Percentiles rank a stretch among this genome's conserved stretches.
These are phyloP conservation scores for Pseudomyrmex gracilis DNA, from an alignment of 1,140 invertebrate species.

Conservation along the genomic window DNA sequence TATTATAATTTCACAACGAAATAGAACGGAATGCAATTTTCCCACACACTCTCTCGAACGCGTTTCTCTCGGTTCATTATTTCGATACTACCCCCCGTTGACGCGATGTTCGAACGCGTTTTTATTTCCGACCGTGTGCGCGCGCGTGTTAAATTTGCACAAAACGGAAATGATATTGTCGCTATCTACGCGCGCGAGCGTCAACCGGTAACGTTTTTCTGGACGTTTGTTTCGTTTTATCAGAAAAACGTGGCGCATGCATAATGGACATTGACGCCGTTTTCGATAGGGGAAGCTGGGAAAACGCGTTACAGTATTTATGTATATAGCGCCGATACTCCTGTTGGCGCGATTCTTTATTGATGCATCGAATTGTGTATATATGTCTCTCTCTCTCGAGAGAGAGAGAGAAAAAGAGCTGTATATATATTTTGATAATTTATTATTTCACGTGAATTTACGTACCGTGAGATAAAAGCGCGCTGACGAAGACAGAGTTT, in stretches of 20 bases:
- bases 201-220: constrained; percentile 42
- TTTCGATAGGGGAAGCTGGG: neutral
- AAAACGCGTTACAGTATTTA: neutral
- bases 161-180: constrained; percentile 52
- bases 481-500: neutral
- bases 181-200: constrained; percentile 28
- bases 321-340: constrained; percentile 8
- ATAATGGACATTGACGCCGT: constrained; percentile 33
- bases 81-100: constrained; percentile 12
- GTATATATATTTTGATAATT: neutral
- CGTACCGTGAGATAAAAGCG: neutral
- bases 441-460: constrained; percentile 9
- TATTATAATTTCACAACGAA: constrained; percentile 27
- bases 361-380: neutral
- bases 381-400: too few species aligned
- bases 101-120: constrained; percentile 13
- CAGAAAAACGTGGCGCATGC: constrained; percentile 29
- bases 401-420: too few species aligned
- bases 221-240: constrained; percentile 47
- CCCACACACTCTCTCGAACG: neutral
- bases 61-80: constrained; percentile 46
- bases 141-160: constrained; percentile 45
- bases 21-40: constrained; percentile 31
- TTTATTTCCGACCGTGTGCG: constrained; percentile 35
- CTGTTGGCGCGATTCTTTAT: constrained; percentile 5